Base-by-base conservation (phyloP, 2,888 invertebrate species). In the Caenorhabditis japonica region DNA sequence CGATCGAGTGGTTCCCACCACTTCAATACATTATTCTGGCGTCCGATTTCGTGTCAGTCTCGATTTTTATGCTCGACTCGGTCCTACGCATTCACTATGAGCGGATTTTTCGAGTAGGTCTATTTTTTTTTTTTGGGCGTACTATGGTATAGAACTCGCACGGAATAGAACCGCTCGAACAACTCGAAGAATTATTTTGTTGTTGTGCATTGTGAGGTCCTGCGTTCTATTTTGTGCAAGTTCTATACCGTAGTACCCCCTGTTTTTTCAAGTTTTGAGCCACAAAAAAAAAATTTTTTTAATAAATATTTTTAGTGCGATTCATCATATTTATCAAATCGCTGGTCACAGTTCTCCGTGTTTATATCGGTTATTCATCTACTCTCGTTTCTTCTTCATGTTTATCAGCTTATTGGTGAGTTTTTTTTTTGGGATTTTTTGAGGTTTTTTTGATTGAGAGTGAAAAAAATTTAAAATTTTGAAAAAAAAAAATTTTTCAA, bases 291-390 rank as follows among this genome's bases (percentile, higher is more conserved):
- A n/a, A n/a, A n/a, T n/a, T n/a, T n/a, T n/a, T n/a, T n/a, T n/a
- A n/a, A n/a, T n/a, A n/a, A 34, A 17, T n/a, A 15, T 36, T 68
- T 76, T 36, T 69, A 74, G 77, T 61, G 58, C 59, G 52, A 71
- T 53, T 59, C 71, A 34, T 75, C 75, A 44, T 74, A 64, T 64
- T 71, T 76, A 47, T 43, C 68, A n/a, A 64, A 97, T 89, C 94
- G 96, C 87, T 99, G 99, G 99, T 97, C 97, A 89, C 95, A 97
- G 89, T 99, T 99, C 90, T 99, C 99, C 90, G 94, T 95, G 17
- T 93, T 93, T 64, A 97, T 99, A 96, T 95, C 97, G 43, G 92
- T 96, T 88, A 95, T 95, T 87, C 91, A 97, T 23, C 97, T 97
- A 95, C 92, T 94, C 33, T 99, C 99, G 8, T 93, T 97, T 49